Conservation (phyloP, 1,140 invertebrate genomes). For the Pseudomyrmex gracilis region DNA sequence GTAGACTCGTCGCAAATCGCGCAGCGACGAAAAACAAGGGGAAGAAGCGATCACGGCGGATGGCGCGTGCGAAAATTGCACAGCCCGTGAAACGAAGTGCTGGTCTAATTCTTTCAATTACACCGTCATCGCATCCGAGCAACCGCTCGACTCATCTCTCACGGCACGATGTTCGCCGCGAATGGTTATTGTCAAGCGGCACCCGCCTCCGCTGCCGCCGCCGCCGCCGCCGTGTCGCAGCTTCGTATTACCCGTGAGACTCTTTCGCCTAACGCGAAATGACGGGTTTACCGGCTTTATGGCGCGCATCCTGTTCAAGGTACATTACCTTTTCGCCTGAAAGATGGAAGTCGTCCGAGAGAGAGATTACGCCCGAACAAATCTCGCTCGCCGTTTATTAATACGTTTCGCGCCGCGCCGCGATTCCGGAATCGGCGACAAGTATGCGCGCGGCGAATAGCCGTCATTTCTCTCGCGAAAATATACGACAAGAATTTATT, state of each 20-base stretch:
- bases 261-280: constrained; percentile 44
- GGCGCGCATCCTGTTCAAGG: constrained; percentile 29
- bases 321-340: constrained; percentile 41
- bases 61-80: constrained; percentile 52
- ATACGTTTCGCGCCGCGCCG: constrained; percentile 36
- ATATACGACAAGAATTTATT: too few species aligned
- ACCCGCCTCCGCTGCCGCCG: too few species aligned
- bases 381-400: constrained; percentile 47
- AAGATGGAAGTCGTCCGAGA: constrained; percentile 49
- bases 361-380: constrained; percentile 51
- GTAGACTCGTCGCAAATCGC: too few species aligned
- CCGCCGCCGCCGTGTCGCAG: background rate
- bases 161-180: constrained; percentile 26
- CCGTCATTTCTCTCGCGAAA: too few species aligned
- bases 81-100: constrained; percentile 48
- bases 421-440: constrained; percentile 8
- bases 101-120: constrained; percentile 67
- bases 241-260: constrained; percentile 28
- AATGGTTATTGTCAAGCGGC: constrained; percentile 50
- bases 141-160: background rate
- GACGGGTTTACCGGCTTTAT: constrained; percentile 51
- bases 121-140: background rate
- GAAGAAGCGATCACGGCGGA: constrained; percentile 25
- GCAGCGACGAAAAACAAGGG: too few species aligned
- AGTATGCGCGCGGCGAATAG: background rate